These are phyloP conservation scores for Diplosoma virens DNA, from an alignment of 23 tunicate genomes.

Conservation along the genomic window DNA sequence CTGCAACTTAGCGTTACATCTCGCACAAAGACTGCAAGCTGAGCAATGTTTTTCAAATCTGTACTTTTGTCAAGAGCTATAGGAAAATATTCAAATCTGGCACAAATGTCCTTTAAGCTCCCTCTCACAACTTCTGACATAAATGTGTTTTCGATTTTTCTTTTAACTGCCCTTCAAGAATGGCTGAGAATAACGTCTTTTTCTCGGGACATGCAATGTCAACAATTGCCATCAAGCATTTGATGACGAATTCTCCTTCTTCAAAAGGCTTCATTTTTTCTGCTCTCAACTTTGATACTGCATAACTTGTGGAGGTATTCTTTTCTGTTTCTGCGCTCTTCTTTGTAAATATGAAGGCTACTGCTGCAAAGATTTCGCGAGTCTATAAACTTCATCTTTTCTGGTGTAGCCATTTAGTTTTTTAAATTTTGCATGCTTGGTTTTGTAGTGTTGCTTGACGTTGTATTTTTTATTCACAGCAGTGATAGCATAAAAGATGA, in stretches of 20 bases:
- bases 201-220: not conserved
- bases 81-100: not conserved
- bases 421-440: not conserved
- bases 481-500: not conserved
- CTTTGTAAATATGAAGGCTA: not conserved
- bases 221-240: not conserved
- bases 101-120: not conserved
- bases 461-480: not conserved
- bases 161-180: not conserved
- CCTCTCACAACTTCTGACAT: not conserved
- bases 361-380: not conserved
- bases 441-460: not conserved
- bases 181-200: not conserved
- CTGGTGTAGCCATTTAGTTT: not conserved
- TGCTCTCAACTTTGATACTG: not conserved
- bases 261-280: not conserved
- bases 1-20: not conserved
- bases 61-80: not conserved
- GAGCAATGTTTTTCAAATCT: not conserved
- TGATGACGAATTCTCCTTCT: not conserved
- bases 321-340: not conserved
- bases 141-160: not conserved
- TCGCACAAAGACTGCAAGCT: not conserved
- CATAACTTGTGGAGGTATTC: not conserved
- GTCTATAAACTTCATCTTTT: not conserved